Percentiles rank a stretch among this genome's conserved stretches.
Evolutionary conservation across 2,797 vertebrate genomes (phyloP).

Genomic region (Phalloptychus januarius): DNA sequence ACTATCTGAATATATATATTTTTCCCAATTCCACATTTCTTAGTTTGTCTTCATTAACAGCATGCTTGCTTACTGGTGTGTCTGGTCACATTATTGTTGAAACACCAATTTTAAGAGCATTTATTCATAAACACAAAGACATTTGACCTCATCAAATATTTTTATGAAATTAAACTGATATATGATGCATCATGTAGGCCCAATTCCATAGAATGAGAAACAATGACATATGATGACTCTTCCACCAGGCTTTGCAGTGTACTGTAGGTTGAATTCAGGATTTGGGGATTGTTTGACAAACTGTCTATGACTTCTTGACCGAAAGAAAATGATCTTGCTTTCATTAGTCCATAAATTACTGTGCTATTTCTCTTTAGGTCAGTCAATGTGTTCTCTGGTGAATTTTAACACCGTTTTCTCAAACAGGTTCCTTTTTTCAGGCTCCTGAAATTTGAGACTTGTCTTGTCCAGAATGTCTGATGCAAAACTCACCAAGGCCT

Average conservation of each 20-base stretch:
- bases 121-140: neutral
- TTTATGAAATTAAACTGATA: neutral
- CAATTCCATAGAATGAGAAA: neutral
- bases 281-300: neutral
- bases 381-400: neutral
- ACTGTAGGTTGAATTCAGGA: neutral
- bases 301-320: neutral
- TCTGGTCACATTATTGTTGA: neutral
- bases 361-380: neutral
- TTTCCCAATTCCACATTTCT: neutral
- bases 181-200: neutral
- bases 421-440: neutral
- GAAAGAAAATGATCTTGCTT: neutral
- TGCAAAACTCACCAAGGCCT: conserved; percentile 89
- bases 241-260: neutral
- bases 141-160: neutral
- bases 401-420: neutral
- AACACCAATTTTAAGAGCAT: neutral
- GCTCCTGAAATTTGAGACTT: conserved; percentile 10
- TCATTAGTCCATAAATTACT: neutral
- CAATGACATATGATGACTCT: neutral
- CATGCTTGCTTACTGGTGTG: neutral
- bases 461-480: neutral
- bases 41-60: neutral
- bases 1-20: neutral